phyloP scores from a whole-genome alignment of 2,888 invertebrate genomes.

The Drosophila nr. perissopoda region DNA sequence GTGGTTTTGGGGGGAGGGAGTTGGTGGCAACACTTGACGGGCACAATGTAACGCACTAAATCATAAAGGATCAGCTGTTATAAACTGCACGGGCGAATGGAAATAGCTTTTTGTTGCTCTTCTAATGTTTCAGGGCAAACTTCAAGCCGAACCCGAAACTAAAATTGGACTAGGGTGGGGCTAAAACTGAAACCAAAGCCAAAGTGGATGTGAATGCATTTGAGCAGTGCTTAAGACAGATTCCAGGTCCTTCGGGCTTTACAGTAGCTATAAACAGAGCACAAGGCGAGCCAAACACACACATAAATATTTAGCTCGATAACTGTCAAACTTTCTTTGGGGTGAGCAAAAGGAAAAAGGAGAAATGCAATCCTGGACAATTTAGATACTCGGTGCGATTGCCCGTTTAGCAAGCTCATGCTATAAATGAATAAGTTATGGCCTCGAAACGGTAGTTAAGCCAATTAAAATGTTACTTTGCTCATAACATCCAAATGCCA shows the following conservation, averaged over 20 bases:
- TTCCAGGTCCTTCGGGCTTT: conserved; percentile 35
- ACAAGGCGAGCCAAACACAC: background rate
- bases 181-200: conserved; percentile 20
- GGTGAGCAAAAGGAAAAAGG: conserved; percentile 25
- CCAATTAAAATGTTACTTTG: conserved; percentile 26
- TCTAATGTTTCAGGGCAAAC: conserved; percentile 13
- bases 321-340: conserved; percentile 49
- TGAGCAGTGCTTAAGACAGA: conserved; percentile 60
- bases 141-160: conserved; percentile 8
- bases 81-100: conserved; percentile 55
- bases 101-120: conserved; percentile 38
- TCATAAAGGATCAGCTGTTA: conserved; percentile 69
- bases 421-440: conserved; percentile 34
- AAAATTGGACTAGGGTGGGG: background rate
- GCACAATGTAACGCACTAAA: conserved; percentile 58
- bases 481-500: conserved; percentile 6
- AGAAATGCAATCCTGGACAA: conserved; percentile 49
- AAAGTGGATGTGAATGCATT: conserved; percentile 76
- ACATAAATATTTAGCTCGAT: conserved; percentile 22
- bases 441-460: conserved; percentile 8
- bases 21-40: conserved; percentile 2
- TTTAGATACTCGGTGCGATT: conserved; percentile 45
- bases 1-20: background rate
- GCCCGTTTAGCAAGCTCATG: conserved; percentile 13
- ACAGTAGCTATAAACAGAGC: conserved; percentile 6